phyloP scores from a whole-genome alignment of 2,113 vertebrate species.

The Illadopsis cleaveri region DNA sequence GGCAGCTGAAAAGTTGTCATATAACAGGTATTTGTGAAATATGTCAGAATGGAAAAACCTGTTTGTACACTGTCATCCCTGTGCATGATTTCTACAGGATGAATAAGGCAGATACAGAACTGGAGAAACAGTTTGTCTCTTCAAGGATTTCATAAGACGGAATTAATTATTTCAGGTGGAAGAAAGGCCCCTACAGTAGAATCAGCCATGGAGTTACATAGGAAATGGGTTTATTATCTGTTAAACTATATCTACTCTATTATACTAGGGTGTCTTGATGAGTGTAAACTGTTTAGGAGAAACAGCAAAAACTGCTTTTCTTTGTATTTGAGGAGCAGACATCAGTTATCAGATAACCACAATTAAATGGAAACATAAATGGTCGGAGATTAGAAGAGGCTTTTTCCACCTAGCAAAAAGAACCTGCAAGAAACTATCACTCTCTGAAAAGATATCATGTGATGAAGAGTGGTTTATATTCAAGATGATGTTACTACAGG shows the following conservation, averaged over 20 bases:
- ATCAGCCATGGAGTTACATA: background rate
- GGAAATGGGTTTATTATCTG: background rate
- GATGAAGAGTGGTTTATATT: background rate
- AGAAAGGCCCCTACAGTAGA: background rate
- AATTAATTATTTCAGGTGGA: background rate
- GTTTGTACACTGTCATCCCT: background rate
- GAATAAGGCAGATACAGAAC: background rate
- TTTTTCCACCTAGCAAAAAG: background rate
- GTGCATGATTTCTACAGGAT: background rate
- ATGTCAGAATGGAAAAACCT: background rate
- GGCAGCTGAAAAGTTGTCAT: background rate
- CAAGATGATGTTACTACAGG: background rate
- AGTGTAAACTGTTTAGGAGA: background rate
- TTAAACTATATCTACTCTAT: background rate
- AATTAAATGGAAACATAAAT: background rate
- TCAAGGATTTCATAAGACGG: background rate
- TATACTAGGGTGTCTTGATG: background rate
- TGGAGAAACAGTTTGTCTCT: background rate
- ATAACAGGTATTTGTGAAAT: background rate
- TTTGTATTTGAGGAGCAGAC: background rate
- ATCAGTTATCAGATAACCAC: background rate
- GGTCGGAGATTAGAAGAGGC: background rate
- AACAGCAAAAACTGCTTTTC: background rate
- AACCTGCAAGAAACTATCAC: rapidly evolving
- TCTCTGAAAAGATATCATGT: background rate